These are phyloP conservation scores for Saccostrea echinata DNA, from an alignment of 1,140 invertebrate genomes.

Conservation along the genomic window DNA sequence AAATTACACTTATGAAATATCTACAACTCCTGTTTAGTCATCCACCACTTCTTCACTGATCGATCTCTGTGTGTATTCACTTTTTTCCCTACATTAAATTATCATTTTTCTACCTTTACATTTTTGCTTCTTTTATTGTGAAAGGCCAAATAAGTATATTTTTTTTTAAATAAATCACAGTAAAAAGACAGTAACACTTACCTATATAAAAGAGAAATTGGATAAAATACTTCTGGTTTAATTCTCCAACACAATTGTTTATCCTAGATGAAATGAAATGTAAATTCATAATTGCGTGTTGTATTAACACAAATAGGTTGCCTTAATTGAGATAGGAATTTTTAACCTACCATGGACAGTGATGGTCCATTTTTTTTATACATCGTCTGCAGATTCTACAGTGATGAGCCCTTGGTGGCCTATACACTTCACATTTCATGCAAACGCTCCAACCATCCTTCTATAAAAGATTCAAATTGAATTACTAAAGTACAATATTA, in stretches of 20 bases:
- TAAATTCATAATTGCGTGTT: not conserved
- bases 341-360: conserved; percentile 88
- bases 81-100: too few species aligned
- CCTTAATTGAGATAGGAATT: not conserved
- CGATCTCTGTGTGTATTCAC: too few species aligned
- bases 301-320: not conserved
- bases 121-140: too few species aligned
- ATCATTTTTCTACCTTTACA: too few species aligned
- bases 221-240: conserved; percentile 96
- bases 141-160: too few species aligned
- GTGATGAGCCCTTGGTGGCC: conserved; percentile 93
- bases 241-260: conserved; percentile 96
- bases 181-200: conserved; percentile 63
- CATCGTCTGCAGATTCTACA: conserved; percentile 94
- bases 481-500: too few species aligned
- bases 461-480: conserved; percentile 63
- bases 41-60: too few species aligned
- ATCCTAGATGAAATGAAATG: conserved; percentile 84
- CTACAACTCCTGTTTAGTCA: too few species aligned
- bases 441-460: conserved; percentile 92
- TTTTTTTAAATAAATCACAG: too few species aligned
- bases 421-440: conserved; percentile 92
- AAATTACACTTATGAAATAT: too few species aligned
- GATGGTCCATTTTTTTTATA: conserved; percentile 94
- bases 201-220: conserved; percentile 90